A percentile compares a stretch with the other conserved stretches of the same genome.
Conservation (phyloP, 2,797 vertebrate genomes). For the Spea hammondii region DNA sequence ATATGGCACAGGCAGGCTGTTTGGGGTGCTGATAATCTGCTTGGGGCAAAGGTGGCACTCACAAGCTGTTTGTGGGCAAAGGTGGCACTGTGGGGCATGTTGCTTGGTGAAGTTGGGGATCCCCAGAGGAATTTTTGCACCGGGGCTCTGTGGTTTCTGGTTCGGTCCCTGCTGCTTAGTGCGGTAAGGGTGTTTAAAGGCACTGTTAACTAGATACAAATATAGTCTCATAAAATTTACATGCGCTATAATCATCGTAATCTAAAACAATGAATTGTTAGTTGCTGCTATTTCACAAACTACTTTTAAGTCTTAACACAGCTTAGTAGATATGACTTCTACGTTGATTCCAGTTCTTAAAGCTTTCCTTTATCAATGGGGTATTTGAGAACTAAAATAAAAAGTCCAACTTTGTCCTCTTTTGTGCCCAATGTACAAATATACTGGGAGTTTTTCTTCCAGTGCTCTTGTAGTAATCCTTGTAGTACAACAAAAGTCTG, state of each 20-base stretch:
- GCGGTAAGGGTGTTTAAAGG: no score
- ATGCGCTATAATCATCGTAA: background rate
- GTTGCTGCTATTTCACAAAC: background rate
- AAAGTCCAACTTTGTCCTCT: background rate
- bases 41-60: no score
- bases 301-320: background rate
- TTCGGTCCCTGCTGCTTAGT: no score
- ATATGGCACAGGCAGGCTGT: no score
- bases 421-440: constrained; percentile 35
- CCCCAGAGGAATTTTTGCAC: no score
- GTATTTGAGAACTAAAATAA: constrained; percentile 9
- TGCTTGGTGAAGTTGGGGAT: no score
- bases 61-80: no score
- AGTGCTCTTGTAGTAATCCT: constrained; percentile 31
- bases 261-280: background rate
- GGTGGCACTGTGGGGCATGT: no score
- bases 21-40: no score
- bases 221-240: background rate
- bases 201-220: no score
- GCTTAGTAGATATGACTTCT: constrained; percentile 1
- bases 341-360: background rate
- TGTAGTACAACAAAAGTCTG: constrained; percentile 44
- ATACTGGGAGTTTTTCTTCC: constrained; percentile 32
- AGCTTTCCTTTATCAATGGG: background rate
- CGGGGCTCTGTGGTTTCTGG: no score